phyloP scores from a whole-genome alignment of 2,797 vertebrate species.

The Cyclura pinguis region DNA sequence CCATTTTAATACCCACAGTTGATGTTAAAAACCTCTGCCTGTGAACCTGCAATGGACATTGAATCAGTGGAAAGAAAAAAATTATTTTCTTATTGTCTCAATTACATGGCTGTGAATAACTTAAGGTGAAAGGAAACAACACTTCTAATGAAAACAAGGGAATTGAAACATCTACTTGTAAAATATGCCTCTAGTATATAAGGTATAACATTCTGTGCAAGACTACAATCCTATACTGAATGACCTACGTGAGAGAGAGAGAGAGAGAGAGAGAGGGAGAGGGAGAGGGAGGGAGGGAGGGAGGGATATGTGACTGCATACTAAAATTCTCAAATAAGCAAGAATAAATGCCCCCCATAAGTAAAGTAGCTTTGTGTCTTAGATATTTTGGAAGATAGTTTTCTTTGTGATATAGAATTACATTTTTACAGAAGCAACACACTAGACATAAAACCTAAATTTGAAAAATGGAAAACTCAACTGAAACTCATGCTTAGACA shows the following conservation, averaged over 20 bases:
- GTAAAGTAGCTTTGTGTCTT: background rate
- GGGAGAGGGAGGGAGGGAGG: no score
- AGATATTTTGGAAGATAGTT: background rate
- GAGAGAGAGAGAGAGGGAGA: no score
- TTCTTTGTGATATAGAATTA: background rate
- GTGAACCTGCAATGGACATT: background rate
- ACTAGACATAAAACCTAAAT: background rate
- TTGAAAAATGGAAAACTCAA: background rate
- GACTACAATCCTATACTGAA: background rate
- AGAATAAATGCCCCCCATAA: background rate
- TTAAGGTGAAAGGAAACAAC: background rate
- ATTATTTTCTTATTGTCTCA: background rate
- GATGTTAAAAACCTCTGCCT: background rate
- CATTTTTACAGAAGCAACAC: background rate
- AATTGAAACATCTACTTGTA: background rate
- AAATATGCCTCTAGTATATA: background rate
- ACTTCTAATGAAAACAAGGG: background rate
- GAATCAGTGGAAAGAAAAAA: background rate
- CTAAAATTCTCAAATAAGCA: background rate
- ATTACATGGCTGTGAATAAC: background rate
- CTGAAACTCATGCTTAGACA: background rate
- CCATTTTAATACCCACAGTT: background rate
- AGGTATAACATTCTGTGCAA: no score
- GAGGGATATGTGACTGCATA: background rate
- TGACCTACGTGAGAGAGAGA: background rate